Evolutionary conservation across 2,888 invertebrate genomes (phyloP).

Genomic region (Campoplex capitator): DNA sequence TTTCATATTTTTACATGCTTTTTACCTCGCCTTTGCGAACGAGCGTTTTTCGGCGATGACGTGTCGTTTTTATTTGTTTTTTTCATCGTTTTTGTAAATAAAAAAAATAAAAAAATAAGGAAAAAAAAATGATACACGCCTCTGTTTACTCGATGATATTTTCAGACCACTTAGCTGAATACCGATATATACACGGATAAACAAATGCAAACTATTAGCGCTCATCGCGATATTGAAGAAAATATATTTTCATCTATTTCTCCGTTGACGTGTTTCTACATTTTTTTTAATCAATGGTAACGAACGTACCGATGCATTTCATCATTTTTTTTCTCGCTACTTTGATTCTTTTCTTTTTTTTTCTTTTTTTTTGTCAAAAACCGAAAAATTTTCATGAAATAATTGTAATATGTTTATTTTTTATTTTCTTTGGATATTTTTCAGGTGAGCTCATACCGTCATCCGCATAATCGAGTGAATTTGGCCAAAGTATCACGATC

Average conservation of each 20-base stretch:
- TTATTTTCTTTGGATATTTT: constrained; percentile 43
- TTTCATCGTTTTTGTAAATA: constrained; percentile 1
- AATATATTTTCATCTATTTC: constrained; percentile 1
- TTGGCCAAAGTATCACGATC: constrained; percentile 64
- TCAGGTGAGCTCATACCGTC: constrained; percentile 72
- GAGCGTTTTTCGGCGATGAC: constrained; percentile 24
- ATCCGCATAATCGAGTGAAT: constrained; percentile 66
- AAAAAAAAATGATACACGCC: constrained; percentile 42
- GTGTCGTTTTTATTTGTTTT: constrained; percentile 37
- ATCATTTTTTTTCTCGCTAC: neutral
- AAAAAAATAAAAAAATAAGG: neutral
- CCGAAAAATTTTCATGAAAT: neutral
- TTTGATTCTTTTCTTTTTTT: too few species aligned
- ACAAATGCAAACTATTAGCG: constrained; percentile 18
- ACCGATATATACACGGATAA: constrained; percentile 36
- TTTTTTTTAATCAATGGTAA: neutral
- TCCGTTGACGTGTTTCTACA: neutral
- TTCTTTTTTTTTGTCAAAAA: neutral
- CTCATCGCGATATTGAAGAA: constrained; percentile 5
- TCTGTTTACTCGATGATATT: constrained; percentile 58
- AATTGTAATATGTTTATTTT: constrained; percentile 21
- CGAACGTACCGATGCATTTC: neutral
- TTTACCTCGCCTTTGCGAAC: constrained; percentile 57
- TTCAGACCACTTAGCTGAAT: constrained; percentile 46
- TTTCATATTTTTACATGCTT: constrained; percentile 16